Percentiles rank a stretch among this genome's conserved stretches.
These are phyloP conservation scores for Venusia cambrica DNA, from an alignment of 2,888 invertebrate species.

Conservation along the genomic window DNA sequence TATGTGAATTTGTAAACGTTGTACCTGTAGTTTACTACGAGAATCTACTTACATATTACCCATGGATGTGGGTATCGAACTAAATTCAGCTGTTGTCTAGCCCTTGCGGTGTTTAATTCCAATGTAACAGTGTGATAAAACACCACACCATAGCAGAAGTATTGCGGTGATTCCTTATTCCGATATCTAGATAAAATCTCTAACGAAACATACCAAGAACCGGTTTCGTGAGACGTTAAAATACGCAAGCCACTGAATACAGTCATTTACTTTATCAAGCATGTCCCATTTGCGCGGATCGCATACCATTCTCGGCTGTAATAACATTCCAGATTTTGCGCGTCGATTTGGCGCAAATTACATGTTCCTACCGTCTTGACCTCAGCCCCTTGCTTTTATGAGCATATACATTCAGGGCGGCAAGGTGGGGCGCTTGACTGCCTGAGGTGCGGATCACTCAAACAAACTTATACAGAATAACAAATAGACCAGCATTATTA, in stretches of 20 bases:
- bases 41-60: too few species aligned
- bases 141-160: too few species aligned
- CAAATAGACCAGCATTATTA: neutral
- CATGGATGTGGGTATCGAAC: too few species aligned
- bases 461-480: slow-evolving; percentile 1
- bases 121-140: too few species aligned
- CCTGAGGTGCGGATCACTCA: neutral
- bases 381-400: slow-evolving; percentile 24
- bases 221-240: slow-evolving; percentile 8
- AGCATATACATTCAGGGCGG: slow-evolving; percentile 19
- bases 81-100: too few species aligned
- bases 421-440: slow-evolving; percentile 18
- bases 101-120: too few species aligned
- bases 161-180: too few species aligned
- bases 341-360: slow-evolving; percentile 25
- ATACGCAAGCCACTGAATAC: slow-evolving; percentile 3
- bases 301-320: slow-evolving; percentile 18
- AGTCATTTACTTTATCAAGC: slow-evolving; percentile 15
- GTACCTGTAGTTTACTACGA: too few species aligned
- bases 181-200: slow-evolving; percentile 2
- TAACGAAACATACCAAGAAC: slow-evolving; percentile 1
- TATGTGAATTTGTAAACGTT: too few species aligned
- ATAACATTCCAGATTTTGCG: slow-evolving; percentile 29
- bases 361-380: slow-evolving; percentile 19
- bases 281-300: slow-evolving; percentile 12